Conservation (phyloP, 92 coral and sea anemone genomes). For the Montipora capitata region DNA sequence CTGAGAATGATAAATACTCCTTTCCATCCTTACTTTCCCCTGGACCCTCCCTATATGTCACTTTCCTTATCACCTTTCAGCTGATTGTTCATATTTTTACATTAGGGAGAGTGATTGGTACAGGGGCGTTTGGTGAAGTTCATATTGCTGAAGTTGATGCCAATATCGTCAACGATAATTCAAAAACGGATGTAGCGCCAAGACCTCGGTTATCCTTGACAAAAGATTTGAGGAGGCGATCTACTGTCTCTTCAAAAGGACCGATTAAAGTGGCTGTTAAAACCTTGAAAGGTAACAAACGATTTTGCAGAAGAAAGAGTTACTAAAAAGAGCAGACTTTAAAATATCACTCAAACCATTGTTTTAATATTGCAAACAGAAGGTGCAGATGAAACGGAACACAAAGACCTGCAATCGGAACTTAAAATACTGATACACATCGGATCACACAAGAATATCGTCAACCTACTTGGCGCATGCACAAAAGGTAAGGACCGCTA, state of each 20-base stretch:
- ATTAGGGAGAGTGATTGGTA: conserved; percentile 82
- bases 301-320: no score
- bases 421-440: conserved; percentile 93
- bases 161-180: conserved; percentile 66
- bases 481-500: conserved; percentile 79
- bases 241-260: conserved; percentile 73
- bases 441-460: conserved; percentile 95
- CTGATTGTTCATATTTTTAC: no score
- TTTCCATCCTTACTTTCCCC: no score
- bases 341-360: background rate
- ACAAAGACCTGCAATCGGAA: conserved; percentile 89
- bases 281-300: conserved; percentile 84
- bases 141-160: conserved; percentile 90
- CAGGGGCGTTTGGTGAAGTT: conserved; percentile 95
- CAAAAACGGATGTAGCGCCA: conserved; percentile 45
- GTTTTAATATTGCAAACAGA: conserved; percentile 59
- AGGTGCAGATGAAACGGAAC: conserved; percentile 82
- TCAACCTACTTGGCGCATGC: conserved; percentile 94
- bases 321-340: no score
- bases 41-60: background rate
- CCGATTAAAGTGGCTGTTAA: conserved; percentile 89
- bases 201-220: conserved; percentile 66
- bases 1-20: no score
- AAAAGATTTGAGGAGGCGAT: conserved; percentile 76
- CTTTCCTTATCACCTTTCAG: background rate